Evolutionary conservation across 2,888 invertebrate species (phyloP).

Genomic region (Coenonympha arcania): DNA sequence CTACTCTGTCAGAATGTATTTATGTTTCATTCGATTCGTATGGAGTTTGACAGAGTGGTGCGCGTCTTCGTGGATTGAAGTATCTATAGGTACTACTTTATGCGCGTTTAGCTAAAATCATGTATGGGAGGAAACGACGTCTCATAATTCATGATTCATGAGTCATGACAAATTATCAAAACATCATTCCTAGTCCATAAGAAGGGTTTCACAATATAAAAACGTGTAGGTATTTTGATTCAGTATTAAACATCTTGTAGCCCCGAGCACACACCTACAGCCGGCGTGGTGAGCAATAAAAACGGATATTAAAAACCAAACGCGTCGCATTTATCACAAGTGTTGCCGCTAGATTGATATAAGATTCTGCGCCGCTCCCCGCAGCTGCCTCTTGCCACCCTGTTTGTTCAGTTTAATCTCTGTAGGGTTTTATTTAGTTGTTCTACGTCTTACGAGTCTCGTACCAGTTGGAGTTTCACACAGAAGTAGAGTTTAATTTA

Average conservation of each 20-base stretch:
- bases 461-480: no score
- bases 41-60: no score
- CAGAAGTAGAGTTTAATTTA: no score
- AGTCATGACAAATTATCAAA: no score
- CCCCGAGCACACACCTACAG: constrained; percentile 14
- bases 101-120: no score
- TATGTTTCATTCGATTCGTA: no score
- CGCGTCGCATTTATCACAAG: constrained; percentile 49
- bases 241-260: neutral
- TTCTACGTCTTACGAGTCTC: no score
- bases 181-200: neutral
- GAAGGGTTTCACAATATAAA: neutral
- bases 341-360: constrained; percentile 51
- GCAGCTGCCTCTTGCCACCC: constrained; percentile 15
- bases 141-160: no score
- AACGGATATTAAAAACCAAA: constrained; percentile 41
- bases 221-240: neutral
- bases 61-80: no score
- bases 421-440: neutral
- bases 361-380: constrained; percentile 34
- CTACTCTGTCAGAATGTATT: no score
- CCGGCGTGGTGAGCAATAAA: constrained; percentile 35
- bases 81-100: no score
- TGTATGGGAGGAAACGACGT: no score
- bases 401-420: neutral